Conservation (phyloP, 2,888 invertebrate genomes). For the Xestia ashworthii region DNA sequence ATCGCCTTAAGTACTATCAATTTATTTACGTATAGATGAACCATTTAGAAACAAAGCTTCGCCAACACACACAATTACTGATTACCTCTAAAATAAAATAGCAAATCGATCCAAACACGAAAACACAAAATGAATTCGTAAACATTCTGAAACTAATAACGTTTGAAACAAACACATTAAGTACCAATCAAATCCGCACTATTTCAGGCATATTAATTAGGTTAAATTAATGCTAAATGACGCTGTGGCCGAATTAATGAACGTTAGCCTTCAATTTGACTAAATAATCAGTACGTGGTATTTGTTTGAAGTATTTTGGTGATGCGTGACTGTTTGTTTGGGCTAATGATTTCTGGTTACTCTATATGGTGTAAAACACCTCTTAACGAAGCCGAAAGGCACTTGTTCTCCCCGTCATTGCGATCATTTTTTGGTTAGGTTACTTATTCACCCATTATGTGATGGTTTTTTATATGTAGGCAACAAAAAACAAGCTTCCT, state of each 20-base stretch:
- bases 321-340: slow-evolving; percentile 3
- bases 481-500: too few relatives aligned
- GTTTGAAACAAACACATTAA: slow-evolving; percentile 51
- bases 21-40: too few relatives aligned
- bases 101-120: slow-evolving; percentile 20
- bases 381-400: too few relatives aligned
- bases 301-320: slow-evolving; percentile 25
- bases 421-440: too few relatives aligned
- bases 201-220: slow-evolving; percentile 47
- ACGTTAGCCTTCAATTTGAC: slow-evolving; percentile 46
- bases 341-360: neutral
- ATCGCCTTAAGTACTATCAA: too few relatives aligned
- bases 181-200: slow-evolving; percentile 44
- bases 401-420: too few relatives aligned
- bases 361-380: too few relatives aligned
- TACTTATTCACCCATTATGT: too few relatives aligned
- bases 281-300: slow-evolving; percentile 27
- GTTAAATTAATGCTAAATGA: slow-evolving; percentile 52
- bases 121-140: neutral
- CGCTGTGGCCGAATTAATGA: slow-evolving; percentile 33
- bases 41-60: too few relatives aligned
- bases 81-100: slow-evolving; percentile 10
- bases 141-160: slow-evolving; percentile 48
- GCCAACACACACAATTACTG: neutral
- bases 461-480: too few relatives aligned